Evolutionary conservation across 2,888 invertebrate genomes (phyloP).

Genomic region (Ophraella communa): DNA sequence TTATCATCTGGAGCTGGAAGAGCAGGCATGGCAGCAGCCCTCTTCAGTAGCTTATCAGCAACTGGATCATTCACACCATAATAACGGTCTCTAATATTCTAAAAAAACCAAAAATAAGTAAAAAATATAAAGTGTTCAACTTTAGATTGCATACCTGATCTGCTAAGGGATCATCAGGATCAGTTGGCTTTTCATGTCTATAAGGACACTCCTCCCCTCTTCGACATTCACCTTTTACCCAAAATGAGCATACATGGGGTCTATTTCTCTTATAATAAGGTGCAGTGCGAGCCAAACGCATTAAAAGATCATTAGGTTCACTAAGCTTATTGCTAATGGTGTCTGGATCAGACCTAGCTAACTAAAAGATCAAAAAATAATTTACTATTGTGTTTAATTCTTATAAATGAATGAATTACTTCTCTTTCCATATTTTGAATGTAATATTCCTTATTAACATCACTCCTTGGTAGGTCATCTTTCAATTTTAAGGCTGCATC

Average conservation of each 20-base stretch:
- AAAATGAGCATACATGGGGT: constrained; percentile 96
- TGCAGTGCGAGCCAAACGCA: constrained; percentile 88
- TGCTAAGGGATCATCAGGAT: constrained; percentile 95
- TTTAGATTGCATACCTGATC: constrained; percentile 64
- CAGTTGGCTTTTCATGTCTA: constrained; percentile 93
- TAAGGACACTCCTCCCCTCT: constrained; percentile 97
- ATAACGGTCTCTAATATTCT: constrained; percentile 93
- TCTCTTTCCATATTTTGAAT: constrained; percentile 90
- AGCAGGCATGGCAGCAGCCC: constrained; percentile 93
- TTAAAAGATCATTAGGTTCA: constrained; percentile 80
- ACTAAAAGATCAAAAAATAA: constrained; percentile 40
- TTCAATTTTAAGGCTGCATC: constrained; percentile 90
- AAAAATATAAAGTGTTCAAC: constrained; percentile 51
- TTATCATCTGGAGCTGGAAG: constrained; percentile 95
- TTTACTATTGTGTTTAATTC: neutral
- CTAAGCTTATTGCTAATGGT: constrained; percentile 75
- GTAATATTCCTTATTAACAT: constrained; percentile 94
- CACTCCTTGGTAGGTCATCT: constrained; percentile 90
- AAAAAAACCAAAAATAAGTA: constrained; percentile 7
- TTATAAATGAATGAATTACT: constrained; percentile 57
- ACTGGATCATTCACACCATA: constrained; percentile 97
- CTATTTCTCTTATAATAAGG: constrained; percentile 95
- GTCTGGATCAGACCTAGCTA: constrained; percentile 56
- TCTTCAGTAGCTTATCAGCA: constrained; percentile 88
- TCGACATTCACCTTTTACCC: constrained; percentile 98